These are phyloP conservation scores for Ormyrus rosae DNA, from an alignment of 2,888 invertebrate genomes.

Conservation along the genomic window DNA sequence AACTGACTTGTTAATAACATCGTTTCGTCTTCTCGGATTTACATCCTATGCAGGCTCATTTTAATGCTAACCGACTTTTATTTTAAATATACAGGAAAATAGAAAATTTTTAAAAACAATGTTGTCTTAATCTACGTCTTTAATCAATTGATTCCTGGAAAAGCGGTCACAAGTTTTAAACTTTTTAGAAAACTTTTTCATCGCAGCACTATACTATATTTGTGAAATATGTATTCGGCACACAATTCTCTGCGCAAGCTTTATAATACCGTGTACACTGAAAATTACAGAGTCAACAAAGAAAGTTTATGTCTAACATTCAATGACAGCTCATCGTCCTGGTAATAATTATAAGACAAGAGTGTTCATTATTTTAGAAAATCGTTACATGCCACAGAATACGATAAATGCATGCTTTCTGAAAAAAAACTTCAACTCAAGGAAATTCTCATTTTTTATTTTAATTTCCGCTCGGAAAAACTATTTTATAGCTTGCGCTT, in stretches of 20 bases:
- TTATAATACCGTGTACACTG: not conserved
- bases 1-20: slow-evolving; percentile 67
- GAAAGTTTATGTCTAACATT: slow-evolving; percentile 9
- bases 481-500: too few relatives aligned
- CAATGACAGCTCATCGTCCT: slow-evolving; percentile 6
- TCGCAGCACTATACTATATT: slow-evolving; percentile 14
- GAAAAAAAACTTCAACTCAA: too few relatives aligned
- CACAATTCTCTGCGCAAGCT: slow-evolving; percentile 6
- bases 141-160: slow-evolving; percentile 23
- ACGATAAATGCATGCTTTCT: too few relatives aligned
- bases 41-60: not conserved
- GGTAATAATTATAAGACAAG: slow-evolving; percentile 19
- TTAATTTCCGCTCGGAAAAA: too few relatives aligned
- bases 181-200: slow-evolving; percentile 3
- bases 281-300: slow-evolving; percentile 29
- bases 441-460: too few relatives aligned
- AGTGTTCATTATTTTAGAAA: too few relatives aligned
- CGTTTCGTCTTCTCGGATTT: slow-evolving; percentile 53
- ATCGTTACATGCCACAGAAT: too few relatives aligned
- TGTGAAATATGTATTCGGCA: slow-evolving; percentile 6
- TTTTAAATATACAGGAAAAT: not conserved
- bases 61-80: slow-evolving; percentile 7
- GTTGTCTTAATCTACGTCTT: too few relatives aligned
- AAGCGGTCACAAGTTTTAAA: not conserved
- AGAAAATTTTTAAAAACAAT: too few relatives aligned